Percentiles rank a stretch among this genome's conserved stretches.
Conservation (phyloP, 2,888 invertebrate species). For the Brenthis hecate region DNA sequence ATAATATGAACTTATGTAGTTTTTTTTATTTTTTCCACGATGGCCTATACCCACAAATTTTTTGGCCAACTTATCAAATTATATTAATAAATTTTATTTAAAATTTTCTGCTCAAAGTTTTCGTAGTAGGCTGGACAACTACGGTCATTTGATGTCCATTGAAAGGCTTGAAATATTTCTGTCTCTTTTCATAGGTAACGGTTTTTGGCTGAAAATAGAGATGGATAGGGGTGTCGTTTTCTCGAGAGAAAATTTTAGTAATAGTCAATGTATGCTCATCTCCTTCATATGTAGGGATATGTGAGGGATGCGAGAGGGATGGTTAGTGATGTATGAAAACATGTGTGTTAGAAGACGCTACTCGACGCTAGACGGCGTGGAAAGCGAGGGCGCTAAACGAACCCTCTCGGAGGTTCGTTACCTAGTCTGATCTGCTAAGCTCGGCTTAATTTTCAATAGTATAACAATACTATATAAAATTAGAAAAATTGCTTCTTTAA, state of each 20-base stretch:
- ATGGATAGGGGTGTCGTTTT: constrained; percentile 75
- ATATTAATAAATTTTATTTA: not conserved
- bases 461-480: too few relatives aligned
- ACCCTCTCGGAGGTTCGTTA: constrained; percentile 39
- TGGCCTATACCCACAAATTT: too few relatives aligned
- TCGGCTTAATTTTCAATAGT: too few relatives aligned
- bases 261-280: constrained; percentile 71
- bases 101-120: constrained; percentile 57
- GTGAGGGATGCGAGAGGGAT: constrained; percentile 72
- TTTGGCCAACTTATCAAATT: too few relatives aligned
- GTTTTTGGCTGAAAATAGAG: constrained; percentile 67
- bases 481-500: too few relatives aligned
- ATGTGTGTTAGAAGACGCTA: constrained; percentile 61
- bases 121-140: constrained; percentile 63
- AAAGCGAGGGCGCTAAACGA: constrained; percentile 39
- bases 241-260: constrained; percentile 63
- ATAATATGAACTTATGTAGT: too few relatives aligned
- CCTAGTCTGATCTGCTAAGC: not conserved
- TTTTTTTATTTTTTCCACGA: too few relatives aligned
- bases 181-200: constrained; percentile 62
- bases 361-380: constrained; percentile 77
- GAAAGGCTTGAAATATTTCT: constrained; percentile 51
- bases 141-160: constrained; percentile 71
- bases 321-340: constrained; percentile 50
- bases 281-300: constrained; percentile 74